Base-by-base conservation (phyloP, 2,888 invertebrate genomes). In the Incurvaria masculella region DNA sequence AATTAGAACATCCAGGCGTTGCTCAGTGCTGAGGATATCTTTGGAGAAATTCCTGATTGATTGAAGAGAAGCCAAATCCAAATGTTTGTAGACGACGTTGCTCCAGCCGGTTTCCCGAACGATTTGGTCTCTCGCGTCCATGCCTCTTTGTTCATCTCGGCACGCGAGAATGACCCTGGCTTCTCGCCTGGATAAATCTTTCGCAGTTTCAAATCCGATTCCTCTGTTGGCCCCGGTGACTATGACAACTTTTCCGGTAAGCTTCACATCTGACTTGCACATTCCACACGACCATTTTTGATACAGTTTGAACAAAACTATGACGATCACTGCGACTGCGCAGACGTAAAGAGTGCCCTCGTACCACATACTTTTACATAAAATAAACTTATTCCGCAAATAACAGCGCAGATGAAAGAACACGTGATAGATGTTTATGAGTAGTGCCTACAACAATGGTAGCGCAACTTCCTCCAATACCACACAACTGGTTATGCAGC, bases 141-240 rank as follows among this genome's bases (percentile, higher is more conserved):
- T 82, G 1, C 89, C 91, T 18, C 80, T 79, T 46, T 81, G 81
- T 51, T 86, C 63, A 61, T 89, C 87, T 53, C 91, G 80, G 64
- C 92, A 91, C 0, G 89, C 93, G 80, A 94, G 79, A 48, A 94
- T 88, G 8, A 94, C 79, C 51, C 83, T 80, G 1, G 90, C 92
- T 21, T 89, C 89, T 60, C 88, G 78, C 51, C 81, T 82, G 0
- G 89, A 89, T 45, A 90, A 62, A 59, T 88, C 84, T 54, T 80
- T 81, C 0, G 87, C 85, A 0, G 90, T 89, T 62, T 89, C 88
- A 59, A 83, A 87, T 23, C 91, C 92, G 57, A 91, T 89, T 4
- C 91, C 93, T 55, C 85, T 81, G 54, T 88, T 93, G 44, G 88
- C 89, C 18, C 94, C 94, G 10, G 94, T 94, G 33, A 94, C 81